Evolutionary conservation across 2,888 invertebrate species (phyloP).

Genomic region (Eledone cirrhosa): DNA sequence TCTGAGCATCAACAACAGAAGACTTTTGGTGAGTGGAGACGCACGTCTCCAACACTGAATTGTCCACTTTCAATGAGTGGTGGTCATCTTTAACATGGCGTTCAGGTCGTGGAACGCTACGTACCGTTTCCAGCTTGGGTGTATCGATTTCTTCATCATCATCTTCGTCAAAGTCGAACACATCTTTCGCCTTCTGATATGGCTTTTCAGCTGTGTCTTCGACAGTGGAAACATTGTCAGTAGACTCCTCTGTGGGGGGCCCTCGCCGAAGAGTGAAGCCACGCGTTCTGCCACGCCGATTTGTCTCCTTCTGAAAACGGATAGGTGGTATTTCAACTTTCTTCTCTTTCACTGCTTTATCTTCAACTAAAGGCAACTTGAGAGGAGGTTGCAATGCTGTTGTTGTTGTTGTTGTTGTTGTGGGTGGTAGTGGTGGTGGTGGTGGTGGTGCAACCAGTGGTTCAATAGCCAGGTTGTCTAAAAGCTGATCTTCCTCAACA

Average conservation of each 20-base stretch:
- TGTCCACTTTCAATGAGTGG: not conserved
- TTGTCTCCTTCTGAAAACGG: constrained; percentile 20
- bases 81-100: constrained; percentile 23
- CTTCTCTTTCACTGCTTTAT: constrained; percentile 17
- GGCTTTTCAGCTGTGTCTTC: constrained; percentile 27
- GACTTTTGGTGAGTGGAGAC: not conserved
- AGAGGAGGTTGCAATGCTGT: not conserved
- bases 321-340: constrained; percentile 23
- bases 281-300: constrained; percentile 23
- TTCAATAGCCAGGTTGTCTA: not conserved
- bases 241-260: constrained; percentile 12
- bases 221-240: not conserved
- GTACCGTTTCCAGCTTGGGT: constrained; percentile 30
- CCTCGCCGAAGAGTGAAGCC: constrained; percentile 21
- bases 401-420: no score
- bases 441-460: not conserved
- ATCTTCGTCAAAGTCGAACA: constrained; percentile 32
- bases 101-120: constrained; percentile 19
- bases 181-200: constrained; percentile 25
- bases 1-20: constrained; percentile 16
- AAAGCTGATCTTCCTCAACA: not conserved
- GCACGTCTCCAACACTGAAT: not conserved
- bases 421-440: no score
- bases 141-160: constrained; percentile 35
- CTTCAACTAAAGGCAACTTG: not conserved